Percentiles rank a stretch among this genome's conserved stretches.
Conservation (phyloP, 1,140 invertebrate genomes). For the Trachymyrmex cornetzi region DNA sequence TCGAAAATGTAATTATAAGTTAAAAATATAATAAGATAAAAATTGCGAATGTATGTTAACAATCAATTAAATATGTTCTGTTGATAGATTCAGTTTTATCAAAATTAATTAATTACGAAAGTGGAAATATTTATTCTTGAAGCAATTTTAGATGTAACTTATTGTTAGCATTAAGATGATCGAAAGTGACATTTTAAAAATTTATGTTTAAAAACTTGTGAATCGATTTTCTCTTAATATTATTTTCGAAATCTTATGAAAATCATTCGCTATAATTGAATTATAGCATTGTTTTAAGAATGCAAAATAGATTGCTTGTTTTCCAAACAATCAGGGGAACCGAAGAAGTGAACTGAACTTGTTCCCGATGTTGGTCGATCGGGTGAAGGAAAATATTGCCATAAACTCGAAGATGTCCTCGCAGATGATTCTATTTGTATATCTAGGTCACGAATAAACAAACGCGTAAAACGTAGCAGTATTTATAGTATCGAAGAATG, state of each 20-base stretch:
- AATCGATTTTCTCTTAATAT: not conserved
- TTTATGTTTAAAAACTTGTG: too few relatives aligned
- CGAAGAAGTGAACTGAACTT: conserved; percentile 7
- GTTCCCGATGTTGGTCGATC: conserved; percentile 13
- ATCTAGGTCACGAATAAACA: conserved; percentile 44
- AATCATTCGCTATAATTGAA: not conserved
- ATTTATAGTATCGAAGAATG: conserved; percentile 50
- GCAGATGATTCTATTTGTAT: conserved; percentile 40
- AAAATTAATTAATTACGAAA: not conserved
- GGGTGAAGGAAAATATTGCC: conserved; percentile 38
- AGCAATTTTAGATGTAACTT: not conserved
- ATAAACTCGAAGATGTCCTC: conserved; percentile 39
- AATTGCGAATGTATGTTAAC: not conserved
- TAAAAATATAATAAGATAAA: not conserved
- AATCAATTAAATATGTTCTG: not conserved
- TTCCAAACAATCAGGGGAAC: conserved; percentile 19
- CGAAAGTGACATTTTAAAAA: too few relatives aligned
- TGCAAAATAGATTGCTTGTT: not conserved
- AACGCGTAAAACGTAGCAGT: conserved; percentile 34
- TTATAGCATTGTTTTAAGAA: conserved; percentile 23
- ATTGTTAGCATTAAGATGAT: too few relatives aligned
- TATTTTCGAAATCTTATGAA: not conserved
- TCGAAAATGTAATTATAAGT: not conserved
- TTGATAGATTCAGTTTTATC: not conserved
- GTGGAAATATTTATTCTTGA: not conserved